Conservation (phyloP, 2,113 vertebrate genomes). For the Rhabdomys dilectus region DNA sequence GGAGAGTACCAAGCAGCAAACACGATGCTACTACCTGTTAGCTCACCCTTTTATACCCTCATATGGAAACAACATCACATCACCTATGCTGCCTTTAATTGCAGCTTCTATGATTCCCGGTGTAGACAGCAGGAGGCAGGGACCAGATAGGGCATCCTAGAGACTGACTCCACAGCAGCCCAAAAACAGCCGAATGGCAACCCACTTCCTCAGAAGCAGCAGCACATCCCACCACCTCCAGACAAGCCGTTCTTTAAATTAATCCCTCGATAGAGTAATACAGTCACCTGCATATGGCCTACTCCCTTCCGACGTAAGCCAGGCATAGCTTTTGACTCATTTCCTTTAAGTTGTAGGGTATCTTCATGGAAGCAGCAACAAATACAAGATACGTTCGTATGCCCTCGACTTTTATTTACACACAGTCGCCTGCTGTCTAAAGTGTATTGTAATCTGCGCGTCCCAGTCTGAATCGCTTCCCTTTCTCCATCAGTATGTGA, state of each 20-base stretch:
- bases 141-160: background rate
- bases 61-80: background rate
- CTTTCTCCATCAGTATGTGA: background rate
- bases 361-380: background rate
- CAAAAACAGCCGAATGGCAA: no score
- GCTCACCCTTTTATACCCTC: background rate
- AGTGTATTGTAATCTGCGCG: no score
- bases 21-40: no score
- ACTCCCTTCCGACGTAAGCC: background rate
- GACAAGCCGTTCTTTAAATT: background rate
- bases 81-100: background rate
- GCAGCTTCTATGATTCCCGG: background rate
- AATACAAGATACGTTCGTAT: background rate
- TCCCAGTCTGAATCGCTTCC: background rate
- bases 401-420: background rate
- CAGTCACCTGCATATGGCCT: accelerated
- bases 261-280: background rate
- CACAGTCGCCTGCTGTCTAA: background rate
- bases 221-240: accelerated
- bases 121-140: background rate
- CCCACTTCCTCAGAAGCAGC: background rate
- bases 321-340: background rate
- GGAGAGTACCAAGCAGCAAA: background rate
- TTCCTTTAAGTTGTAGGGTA: no score
- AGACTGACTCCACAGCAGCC: background rate